Evolutionary conservation across 2,888 invertebrate genomes (phyloP), one percentile per base, ranked within the genome.

Genomic region (Neoaliturus tenellus): DNA sequence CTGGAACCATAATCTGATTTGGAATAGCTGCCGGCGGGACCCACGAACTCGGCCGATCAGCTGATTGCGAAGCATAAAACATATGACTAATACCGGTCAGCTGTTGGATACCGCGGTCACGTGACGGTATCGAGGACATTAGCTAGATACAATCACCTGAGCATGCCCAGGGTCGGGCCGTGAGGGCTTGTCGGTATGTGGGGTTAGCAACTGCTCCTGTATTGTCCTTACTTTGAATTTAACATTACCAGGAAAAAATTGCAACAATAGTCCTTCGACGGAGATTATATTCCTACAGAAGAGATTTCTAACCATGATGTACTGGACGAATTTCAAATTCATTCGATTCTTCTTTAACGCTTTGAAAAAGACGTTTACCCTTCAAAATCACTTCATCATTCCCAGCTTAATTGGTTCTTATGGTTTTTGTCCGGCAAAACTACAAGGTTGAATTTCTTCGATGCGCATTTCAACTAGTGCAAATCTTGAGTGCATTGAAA

Each of bases 21-120:
- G 2, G 48, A n/a, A n/a, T n/a, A 48, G 28, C 62, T 12, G 62
- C 8, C 28, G 62, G 23, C 62, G 31, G 14, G 62, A 62, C 28
- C 28, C 62, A 28, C 28, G 20, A 51, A 51, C n/a, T 23, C 17
- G 62, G 14, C 28, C 17, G 62, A 62, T 62, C 62, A 62, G 62
- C 62, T 62, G 62, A 62, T 62, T 51, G 23, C 23, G 14, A 62
- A 62, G n/a, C 62, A 31, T 58, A 58, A 51, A 62, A 62, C 62
- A 62, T 62, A 62, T 62, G 62, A 62, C 62, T 62, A 62, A 62
- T 31, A 31, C 31, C 62, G 28, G 62, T 62, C 62, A 62, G 62
- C 62, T 62, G 62, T 62, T 62, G 23, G n/a, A n/a, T 55, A 48
- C 25, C 12, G 55, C 17, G 3, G 55, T 23, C 14, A 1, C 20